Evolutionary conservation across 2,888 invertebrate genomes (phyloP).

Genomic region (Siphonodentalium dalli): DNA sequence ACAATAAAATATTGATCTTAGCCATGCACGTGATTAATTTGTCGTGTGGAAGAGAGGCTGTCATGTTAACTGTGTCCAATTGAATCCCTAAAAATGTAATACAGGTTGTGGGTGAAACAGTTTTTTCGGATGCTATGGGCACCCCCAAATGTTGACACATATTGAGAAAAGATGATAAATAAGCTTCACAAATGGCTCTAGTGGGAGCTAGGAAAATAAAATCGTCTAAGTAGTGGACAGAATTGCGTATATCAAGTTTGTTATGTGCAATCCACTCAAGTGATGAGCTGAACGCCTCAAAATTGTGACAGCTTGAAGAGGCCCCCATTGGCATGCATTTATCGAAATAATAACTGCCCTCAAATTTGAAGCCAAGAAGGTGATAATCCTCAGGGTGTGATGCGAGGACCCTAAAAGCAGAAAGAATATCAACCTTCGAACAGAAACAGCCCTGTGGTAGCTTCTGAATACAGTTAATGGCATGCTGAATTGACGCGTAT

Average conservation of each 20-base stretch:
- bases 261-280: slow-evolving; percentile 8
- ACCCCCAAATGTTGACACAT: no score
- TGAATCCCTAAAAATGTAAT: no score
- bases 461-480: background rate
- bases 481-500: slow-evolving; percentile 19
- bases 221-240: no score
- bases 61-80: no score
- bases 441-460: slow-evolving; percentile 9
- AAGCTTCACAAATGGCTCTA: no score
- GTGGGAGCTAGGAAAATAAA: no score
- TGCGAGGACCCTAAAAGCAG: slow-evolving; percentile 18
- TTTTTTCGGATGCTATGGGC: no score
- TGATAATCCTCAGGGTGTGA: slow-evolving; percentile 17
- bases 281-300: slow-evolving; percentile 22
- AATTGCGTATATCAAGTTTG: background rate
- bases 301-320: slow-evolving; percentile 8
- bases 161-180: no score
- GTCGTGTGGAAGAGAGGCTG: no score
- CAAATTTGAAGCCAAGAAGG: slow-evolving; percentile 18
- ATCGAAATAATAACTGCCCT: slow-evolving; percentile 16
- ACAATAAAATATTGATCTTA: no score
- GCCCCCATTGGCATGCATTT: slow-evolving; percentile 17
- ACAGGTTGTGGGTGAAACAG: no score
- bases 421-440: slow-evolving; percentile 14
- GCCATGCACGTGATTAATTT: no score